Conservation (phyloP, 2,888 invertebrate species). For the Melieria crassipennis region DNA sequence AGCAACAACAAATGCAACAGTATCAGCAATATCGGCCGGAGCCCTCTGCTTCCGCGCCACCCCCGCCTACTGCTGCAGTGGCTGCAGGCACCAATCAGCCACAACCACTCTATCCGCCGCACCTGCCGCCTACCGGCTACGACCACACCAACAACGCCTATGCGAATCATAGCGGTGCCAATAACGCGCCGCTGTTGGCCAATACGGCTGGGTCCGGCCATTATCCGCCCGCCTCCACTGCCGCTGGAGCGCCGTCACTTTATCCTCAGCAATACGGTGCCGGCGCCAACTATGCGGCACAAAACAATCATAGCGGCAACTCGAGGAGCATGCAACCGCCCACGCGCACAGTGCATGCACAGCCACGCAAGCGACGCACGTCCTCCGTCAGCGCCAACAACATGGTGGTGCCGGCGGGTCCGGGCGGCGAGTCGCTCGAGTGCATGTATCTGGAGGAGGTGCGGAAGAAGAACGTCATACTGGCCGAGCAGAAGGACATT, state of each 20-base stretch:
- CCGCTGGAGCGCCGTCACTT: background rate
- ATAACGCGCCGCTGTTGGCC: slow-evolving; percentile 19
- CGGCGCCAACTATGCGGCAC: slow-evolving; percentile 6
- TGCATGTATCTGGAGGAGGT: slow-evolving; percentile 53
- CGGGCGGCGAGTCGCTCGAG: slow-evolving; percentile 50
- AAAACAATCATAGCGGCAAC: background rate
- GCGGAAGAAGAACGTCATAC: slow-evolving; percentile 53
- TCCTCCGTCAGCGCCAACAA: slow-evolving; percentile 6
- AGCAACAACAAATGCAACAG: slow-evolving; percentile 33
- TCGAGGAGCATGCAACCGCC: slow-evolving; percentile 37
- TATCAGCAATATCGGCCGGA: slow-evolving; percentile 26
- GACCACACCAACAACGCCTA: slow-evolving; percentile 11
- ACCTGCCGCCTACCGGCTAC: slow-evolving; percentile 10
- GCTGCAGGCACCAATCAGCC: slow-evolving; percentile 5
- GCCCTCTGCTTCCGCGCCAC: slow-evolving; percentile 3
- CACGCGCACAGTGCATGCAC: slow-evolving; percentile 36
- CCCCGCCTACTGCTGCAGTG: slow-evolving; percentile 13
- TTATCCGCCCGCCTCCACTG: too few species aligned
- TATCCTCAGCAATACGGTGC: slow-evolving; percentile 26
- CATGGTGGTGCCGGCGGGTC: slow-evolving; percentile 27
- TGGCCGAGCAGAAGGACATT: slow-evolving; percentile 57
- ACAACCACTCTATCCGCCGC: slow-evolving; percentile 12
- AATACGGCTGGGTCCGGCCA: too few species aligned
- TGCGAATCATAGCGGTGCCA: slow-evolving; percentile 8
- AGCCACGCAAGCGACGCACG: slow-evolving; percentile 31